A percentile compares a stretch with the other conserved stretches of the same genome.
Evolutionary conservation across 2,888 invertebrate species (phyloP).

Genomic region (Halictus quadricinctus): DNA sequence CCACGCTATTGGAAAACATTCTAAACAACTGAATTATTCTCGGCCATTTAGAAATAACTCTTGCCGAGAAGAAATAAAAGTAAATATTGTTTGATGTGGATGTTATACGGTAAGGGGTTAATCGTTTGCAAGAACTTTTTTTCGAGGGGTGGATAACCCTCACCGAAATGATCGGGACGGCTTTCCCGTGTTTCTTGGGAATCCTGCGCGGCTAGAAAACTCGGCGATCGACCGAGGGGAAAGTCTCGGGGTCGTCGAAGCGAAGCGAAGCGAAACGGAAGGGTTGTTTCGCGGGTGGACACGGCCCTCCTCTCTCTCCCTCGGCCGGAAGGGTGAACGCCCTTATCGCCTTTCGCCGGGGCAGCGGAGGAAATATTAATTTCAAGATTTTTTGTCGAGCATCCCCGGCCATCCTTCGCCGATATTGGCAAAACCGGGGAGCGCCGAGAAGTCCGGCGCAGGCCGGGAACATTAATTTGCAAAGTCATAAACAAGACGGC

Average conservation of each 20-base stretch:
- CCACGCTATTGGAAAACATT: background rate
- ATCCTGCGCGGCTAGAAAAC: conserved; percentile 22
- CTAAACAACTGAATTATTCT: background rate
- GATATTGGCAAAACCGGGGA: conserved; percentile 60
- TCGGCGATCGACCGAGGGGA: conserved; percentile 26
- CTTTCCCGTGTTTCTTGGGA: background rate
- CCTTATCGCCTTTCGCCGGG: conserved; percentile 65
- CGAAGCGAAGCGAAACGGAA: conserved; percentile 9
- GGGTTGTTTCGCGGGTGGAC: conserved; percentile 13
- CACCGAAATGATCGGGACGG: background rate
- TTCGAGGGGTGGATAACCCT: background rate
- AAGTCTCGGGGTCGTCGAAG: conserved; percentile 10
- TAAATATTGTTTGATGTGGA: background rate
- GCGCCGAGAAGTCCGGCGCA: conserved; percentile 53
- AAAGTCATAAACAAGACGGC: conserved; percentile 79
- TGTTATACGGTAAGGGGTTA: background rate
- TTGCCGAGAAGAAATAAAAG: background rate
- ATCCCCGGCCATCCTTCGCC: conserved; percentile 32
- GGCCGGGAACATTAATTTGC: conserved; percentile 76
- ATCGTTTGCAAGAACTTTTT: background rate
- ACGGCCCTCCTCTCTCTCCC: conserved; percentile 8
- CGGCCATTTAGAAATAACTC: background rate
- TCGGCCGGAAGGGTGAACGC: conserved; percentile 60
- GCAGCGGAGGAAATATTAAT: conserved; percentile 69
- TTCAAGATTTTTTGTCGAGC: conserved; percentile 67